A percentile compares a stretch with the other conserved stretches of the same genome.
phyloP scores from a whole-genome alignment of 2,888 invertebrate genomes.

The Sturmia bella region DNA sequence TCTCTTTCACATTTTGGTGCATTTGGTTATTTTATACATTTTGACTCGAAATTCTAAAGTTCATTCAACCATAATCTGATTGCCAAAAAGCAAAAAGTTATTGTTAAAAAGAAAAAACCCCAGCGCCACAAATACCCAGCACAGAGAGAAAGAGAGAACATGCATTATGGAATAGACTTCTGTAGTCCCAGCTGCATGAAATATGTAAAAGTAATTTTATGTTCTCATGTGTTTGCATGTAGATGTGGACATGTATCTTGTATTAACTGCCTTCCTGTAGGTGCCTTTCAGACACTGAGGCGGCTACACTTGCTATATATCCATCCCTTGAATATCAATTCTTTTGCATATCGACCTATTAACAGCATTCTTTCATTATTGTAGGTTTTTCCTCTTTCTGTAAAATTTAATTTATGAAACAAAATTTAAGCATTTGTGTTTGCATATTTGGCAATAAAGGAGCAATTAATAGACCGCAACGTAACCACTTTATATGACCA shows the following conservation, averaged over 20 bases:
- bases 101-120: background rate
- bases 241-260: conserved; percentile 1
- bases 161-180: conserved; percentile 16
- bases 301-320: background rate
- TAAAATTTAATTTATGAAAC: conserved; percentile 62
- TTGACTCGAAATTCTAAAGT: conserved; percentile 62
- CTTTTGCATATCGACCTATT: conserved; percentile 66
- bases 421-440: conserved; percentile 66
- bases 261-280: conserved; percentile 32
- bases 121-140: background rate
- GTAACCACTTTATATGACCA: conserved; percentile 66
- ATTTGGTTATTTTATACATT: conserved; percentile 38
- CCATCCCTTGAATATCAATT: conserved; percentile 51
- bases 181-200: conserved; percentile 30
- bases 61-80: conserved; percentile 66
- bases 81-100: conserved; percentile 58
- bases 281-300: conserved; percentile 33
- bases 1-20: background rate
- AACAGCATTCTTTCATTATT: conserved; percentile 23
- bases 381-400: conserved; percentile 13
- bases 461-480: conserved; percentile 70
- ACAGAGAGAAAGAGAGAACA: background rate
- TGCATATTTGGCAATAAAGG: conserved; percentile 70
- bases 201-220: conserved; percentile 43
- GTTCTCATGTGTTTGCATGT: background rate